Evolutionary conservation across 1,140 invertebrate species (phyloP), one percentile per base, ranked within the genome.

Genomic region (Eurytemora carolleeae): DNA sequence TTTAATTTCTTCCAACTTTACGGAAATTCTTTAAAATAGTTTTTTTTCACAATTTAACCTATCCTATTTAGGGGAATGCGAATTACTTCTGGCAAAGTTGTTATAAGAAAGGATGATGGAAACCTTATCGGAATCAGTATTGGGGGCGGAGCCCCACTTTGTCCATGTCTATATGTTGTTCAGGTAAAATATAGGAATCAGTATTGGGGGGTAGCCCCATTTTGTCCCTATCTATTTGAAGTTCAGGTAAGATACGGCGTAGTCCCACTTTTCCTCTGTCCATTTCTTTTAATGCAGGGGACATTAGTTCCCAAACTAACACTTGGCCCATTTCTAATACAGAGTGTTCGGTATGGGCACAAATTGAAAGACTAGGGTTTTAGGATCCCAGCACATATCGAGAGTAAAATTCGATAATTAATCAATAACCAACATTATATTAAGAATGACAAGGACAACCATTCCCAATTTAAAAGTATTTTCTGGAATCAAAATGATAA

Each of bases 61-160:
- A 44, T 44, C 7, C n/a, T 44, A 12, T 44, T 44, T 44, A 44
- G 31, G 31, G 31, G 31, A 12, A 94, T 98, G 89, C 93, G 85
- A 31, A 84, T 98, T 22, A 94, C 91, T 15, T 94, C 91, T n/a
- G 93, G 91, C 21, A 85, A 82, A 69, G 82, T 96, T 0, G 80
- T 81, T 1, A 82, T 98, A 20, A 80, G 81, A 64, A 98, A 98
- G 75, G 91, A 98, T 74, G 80, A 82, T 57, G 88, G 86, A 71
- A 98, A 98, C 72, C 73, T 98, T 19, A 96, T 98, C 67, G 94
- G 95, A 1, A 97, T 98, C 61, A 95, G 89, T 71, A 98, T 98
- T 64, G 94, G 94, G 1, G 91, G 91, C 15, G 94, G 95, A 57
- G 87, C 91, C 0, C 92, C 93, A 0, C 77, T 89, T 55, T 98